A percentile compares a stretch with the other conserved stretches of the same genome.
These are phyloP conservation scores for Taenioides sp. DNA, from an alignment of 2,797 vertebrate genomes.

Conservation along the genomic window DNA sequence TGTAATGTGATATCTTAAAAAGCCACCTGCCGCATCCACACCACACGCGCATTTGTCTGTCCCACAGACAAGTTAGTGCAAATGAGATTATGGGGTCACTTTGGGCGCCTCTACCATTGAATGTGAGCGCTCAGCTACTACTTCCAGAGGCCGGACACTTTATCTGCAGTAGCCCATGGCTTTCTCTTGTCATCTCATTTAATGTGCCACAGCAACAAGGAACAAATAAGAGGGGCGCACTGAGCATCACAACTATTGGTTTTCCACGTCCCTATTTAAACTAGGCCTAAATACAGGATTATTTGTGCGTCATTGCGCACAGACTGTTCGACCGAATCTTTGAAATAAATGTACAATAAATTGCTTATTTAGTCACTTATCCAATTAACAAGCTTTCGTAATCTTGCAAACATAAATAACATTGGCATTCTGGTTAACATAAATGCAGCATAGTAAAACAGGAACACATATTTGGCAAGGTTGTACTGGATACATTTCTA, in stretches of 20 bases:
- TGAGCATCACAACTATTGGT: slow-evolving; percentile 48
- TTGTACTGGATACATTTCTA: not conserved
- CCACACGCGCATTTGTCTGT: slow-evolving; percentile 67
- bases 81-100: slow-evolving; percentile 77
- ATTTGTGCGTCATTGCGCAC: slow-evolving; percentile 25
- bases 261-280: slow-evolving; percentile 42
- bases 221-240: slow-evolving; percentile 56
- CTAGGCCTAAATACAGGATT: slow-evolving; percentile 13
- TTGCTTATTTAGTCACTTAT: not conserved
- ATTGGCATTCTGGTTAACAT: not conserved
- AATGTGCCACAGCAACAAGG: slow-evolving; percentile 64
- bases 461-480: no score
- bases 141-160: slow-evolving; percentile 71
- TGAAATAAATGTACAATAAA: not conserved
- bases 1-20: slow-evolving; percentile 67
- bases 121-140: slow-evolving; percentile 64
- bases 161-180: slow-evolving; percentile 73
- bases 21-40: slow-evolving; percentile 70
- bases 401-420: not conserved
- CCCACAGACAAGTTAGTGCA: slow-evolving; percentile 71
- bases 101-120: slow-evolving; percentile 73
- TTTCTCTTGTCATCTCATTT: slow-evolving; percentile 72
- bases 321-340: not conserved
- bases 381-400: not conserved
- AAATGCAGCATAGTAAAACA: not conserved